Evolutionary conservation across 2,888 invertebrate genomes (phyloP), one percentile per base, ranked within the genome.

Genomic region (Dugesia japonica): DNA sequence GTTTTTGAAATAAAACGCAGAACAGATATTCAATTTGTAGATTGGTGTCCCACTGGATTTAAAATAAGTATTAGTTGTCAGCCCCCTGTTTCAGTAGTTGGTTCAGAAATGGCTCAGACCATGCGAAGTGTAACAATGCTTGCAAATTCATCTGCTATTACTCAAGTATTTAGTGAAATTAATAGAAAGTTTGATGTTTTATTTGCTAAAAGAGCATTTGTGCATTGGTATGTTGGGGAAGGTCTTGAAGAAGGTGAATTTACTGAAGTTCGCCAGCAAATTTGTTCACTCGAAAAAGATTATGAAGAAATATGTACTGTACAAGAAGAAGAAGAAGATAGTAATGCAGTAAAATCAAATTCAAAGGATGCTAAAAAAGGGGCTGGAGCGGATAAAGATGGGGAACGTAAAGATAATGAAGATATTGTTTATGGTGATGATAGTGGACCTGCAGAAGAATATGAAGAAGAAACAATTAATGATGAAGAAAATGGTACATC

Each of bases 1-100:
- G 82, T 83, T 71, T 81, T 82, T 28, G 90, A 91, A 83, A 93
- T 94, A 87, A 94, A 94, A 87, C 92, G 92, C 81, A 93, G 92
- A 88, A 89, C 88, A 79, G 85, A 87, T 13, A 89, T 91, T 79
- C 87, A 87, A 81, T 92, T 92, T 82, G 91, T 91, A 0, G 88
- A 89, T 79, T 91, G 91, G 91, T 89, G 89, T 80, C 90, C 90
- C 0, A 89, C 90, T 0, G 90, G 90, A 79, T 91, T 91, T 82
- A 90, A 91, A 87, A 80, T 81, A 31, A 81, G 81, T 76, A 81
- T 81, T 75, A 81, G 81, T 77, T 81, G 82, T 77, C 81, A 89
- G 84, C 90, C 90, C 20, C 82, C 78, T 81, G 83, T 79, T 42
- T 79, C 79, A 76, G 80, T 81, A 20, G 80, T 81, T 72, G 81